Conservation (phyloP, 2,888 invertebrate genomes). For the Yponomeuta malinellus region DNA sequence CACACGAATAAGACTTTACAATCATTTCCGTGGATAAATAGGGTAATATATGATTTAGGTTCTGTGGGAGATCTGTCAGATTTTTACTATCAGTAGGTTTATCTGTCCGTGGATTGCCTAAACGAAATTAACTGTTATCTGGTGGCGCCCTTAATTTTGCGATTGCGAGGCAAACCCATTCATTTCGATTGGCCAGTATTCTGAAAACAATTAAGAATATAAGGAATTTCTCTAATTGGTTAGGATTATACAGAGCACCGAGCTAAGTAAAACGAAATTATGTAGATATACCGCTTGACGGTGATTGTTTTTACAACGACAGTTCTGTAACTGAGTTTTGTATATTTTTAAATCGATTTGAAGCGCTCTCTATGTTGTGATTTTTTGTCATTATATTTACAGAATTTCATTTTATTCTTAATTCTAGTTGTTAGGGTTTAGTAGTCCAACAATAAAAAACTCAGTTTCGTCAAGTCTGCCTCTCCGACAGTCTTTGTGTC, state of each 20-base stretch:
- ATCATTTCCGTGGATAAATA: no score
- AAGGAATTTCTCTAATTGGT: not conserved
- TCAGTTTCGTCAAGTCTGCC: no score
- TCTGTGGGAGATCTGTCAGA: no score
- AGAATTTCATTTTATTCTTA: conserved; percentile 6
- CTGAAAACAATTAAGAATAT: conserved; percentile 3
- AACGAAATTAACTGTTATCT: no score
- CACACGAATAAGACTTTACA: no score
- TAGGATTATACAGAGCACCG: not conserved
- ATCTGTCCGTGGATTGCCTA: no score
- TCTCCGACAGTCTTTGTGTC: no score
- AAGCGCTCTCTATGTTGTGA: conserved; percentile 26
- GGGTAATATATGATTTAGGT: no score
- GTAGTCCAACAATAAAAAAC: no score
- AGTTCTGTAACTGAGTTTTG: conserved; percentile 3
- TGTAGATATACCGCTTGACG: not conserved
- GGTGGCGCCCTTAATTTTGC: no score
- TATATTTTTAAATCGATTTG: conserved; percentile 16
- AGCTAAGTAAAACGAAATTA: not conserved
- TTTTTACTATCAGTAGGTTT: no score
- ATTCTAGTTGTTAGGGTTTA: not conserved
- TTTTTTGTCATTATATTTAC: conserved; percentile 18
- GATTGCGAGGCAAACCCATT: not conserved
- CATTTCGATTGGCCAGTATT: conserved; percentile 16
- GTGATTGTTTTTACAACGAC: not conserved